These are phyloP conservation scores for Syngnathus acus DNA, from an alignment of 2,797 vertebrate genomes.

Conservation along the genomic window DNA sequence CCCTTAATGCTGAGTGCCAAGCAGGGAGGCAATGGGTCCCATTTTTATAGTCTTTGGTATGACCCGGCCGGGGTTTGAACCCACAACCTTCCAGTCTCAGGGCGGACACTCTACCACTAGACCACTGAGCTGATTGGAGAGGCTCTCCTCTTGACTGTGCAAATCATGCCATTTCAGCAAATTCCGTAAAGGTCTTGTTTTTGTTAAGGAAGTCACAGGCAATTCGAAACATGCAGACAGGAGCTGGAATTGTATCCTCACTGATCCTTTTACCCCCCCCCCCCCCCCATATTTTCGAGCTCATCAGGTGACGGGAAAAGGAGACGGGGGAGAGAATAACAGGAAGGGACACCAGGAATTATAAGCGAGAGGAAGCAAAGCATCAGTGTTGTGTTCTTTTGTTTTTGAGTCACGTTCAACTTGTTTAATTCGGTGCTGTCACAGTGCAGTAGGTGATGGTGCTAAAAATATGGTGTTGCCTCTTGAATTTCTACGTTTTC, in stretches of 20 bases:
- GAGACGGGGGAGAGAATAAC: slow-evolving; percentile 57
- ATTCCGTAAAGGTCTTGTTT: neutral
- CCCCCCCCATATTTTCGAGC: slow-evolving; percentile 10
- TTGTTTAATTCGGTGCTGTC: slow-evolving; percentile 16
- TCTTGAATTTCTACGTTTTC: neutral
- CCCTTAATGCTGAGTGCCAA: no score
- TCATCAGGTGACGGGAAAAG: slow-evolving; percentile 62
- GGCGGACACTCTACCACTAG: no score
- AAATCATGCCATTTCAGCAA: slow-evolving; percentile 2
- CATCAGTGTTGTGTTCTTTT: slow-evolving; percentile 20
- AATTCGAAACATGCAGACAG: slow-evolving; percentile 5
- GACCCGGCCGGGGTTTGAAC: no score
- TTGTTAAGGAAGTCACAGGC: neutral
- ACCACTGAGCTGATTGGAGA: neutral
- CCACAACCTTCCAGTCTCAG: no score
- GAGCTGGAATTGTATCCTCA: slow-evolving; percentile 15
- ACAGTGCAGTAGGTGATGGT: slow-evolving; percentile 2
- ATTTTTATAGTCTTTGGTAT: no score
- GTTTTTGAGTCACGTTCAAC: slow-evolving; percentile 16
- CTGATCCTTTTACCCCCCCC: slow-evolving; percentile 18
- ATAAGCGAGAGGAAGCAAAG: slow-evolving; percentile 16
- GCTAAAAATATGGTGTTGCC: neutral
- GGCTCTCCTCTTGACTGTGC: neutral
- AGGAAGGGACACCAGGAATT: slow-evolving; percentile 56
- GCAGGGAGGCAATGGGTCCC: no score